Evolutionary conservation across 2,888 invertebrate genomes (phyloP).

Genomic region (Harpalus rubripes): DNA sequence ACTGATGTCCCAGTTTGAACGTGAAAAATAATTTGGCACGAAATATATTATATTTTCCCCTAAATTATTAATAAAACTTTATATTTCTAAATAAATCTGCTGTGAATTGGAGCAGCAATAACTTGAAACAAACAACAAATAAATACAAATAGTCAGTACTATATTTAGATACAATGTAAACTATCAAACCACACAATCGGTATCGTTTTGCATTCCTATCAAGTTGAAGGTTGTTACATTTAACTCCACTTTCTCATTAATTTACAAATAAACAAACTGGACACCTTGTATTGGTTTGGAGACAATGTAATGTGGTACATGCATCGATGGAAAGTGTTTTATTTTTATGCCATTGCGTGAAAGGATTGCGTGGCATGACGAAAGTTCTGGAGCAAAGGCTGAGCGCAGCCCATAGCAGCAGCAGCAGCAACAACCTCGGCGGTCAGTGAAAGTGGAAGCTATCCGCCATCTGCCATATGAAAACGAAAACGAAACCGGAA

Average conservation of each 20-base stretch:
- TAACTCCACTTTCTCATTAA: not conserved
- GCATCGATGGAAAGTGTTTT: constrained; percentile 27
- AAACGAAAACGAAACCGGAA: not conserved
- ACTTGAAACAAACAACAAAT: too few species aligned
- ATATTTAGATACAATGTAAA: not conserved
- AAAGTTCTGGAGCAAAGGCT: constrained; percentile 36
- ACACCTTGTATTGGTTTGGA: not conserved
- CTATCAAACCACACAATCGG: not conserved
- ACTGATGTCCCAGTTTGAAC: too few species aligned
- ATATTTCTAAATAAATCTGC: too few species aligned
- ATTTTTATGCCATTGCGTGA: constrained; percentile 25
- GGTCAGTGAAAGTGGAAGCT: not conserved
- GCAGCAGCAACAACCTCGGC: too few species aligned
- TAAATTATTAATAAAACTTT: too few species aligned
- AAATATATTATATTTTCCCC: too few species aligned
- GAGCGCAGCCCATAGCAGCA: not conserved
- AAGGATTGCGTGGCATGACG: constrained; percentile 43
- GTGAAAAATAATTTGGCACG: too few species aligned
- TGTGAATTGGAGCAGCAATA: too few species aligned
- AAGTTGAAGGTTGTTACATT: not conserved
- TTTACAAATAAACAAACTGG: too few species aligned
- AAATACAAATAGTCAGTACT: not conserved
- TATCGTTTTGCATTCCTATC: not conserved
- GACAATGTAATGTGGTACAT: not conserved
- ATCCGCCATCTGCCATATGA: not conserved